Evolutionary conservation across 2,888 invertebrate species (phyloP), one percentile per base, ranked within the genome.

Genomic region (Zaprionus lineosus): DNA sequence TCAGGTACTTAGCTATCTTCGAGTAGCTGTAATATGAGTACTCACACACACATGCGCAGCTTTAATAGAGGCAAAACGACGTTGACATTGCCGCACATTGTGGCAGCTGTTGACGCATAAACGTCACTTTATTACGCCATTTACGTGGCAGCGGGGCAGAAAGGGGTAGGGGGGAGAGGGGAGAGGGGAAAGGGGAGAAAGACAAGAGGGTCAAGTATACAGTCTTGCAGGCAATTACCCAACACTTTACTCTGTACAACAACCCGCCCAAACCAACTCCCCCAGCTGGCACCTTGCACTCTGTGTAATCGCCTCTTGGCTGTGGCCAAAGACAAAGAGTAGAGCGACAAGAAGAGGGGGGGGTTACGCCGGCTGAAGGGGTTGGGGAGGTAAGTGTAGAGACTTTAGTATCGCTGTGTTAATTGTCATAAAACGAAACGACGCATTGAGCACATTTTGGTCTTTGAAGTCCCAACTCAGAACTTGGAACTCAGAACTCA

Each of bases 371-470:
- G n/a, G n/a, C n/a, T n/a, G n/a, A n/a, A n/a, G n/a, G n/a, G n/a
- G n/a, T n/a, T n/a, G n/a, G n/a, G 4, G 8, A 24, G 4, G 11
- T 6, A 18, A 14, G 29, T 5, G 12, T 11, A n/a, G n/a, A n/a
- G n/a, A n/a, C n/a, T n/a, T n/a, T n/a, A n/a, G n/a, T n/a, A 41
- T 14, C 29, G 18, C 28, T 18, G 76, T 82, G 83, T 74, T 79
- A 84, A 84, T 84, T 84, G 76, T 74, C 77, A 74, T 84, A 74
- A 81, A 81, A 72, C 70, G 72, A 76, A 78, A 75, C 60, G 74
- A 77, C 60, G 64, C 78, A 65, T 53, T 56, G 50, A 65, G 47
- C 65, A 66, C 62, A 29, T 16, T 61, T 24, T 36, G 41, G 31
- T 14, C n/a, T 14, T 14, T 33, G 26, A 4, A 8, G 24, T 24